phyloP scores from a whole-genome alignment of 2,888 invertebrate species.

The Cordilura impudica region DNA sequence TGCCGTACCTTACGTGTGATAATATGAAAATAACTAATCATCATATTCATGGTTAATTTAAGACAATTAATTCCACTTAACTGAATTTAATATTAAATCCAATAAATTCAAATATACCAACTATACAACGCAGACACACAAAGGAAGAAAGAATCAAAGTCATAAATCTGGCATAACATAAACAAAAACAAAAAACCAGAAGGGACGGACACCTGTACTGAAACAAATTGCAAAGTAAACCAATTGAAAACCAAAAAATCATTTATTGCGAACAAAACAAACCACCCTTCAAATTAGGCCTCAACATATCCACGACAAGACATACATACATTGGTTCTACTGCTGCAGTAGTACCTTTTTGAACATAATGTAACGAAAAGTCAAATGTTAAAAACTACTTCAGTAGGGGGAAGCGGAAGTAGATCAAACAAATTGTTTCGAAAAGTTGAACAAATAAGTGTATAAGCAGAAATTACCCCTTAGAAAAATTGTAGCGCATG shows the following conservation, averaged over 20 bases:
- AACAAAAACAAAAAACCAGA: slow-evolving; percentile 21
- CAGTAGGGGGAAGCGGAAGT: neutral
- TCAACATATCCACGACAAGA: neutral
- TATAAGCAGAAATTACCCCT: slow-evolving; percentile 29
- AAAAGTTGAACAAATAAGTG: slow-evolving; percentile 29
- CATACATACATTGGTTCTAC: neutral
- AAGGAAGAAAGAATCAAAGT: slow-evolving; percentile 49
- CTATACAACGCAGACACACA: slow-evolving; percentile 12
- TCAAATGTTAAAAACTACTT: slow-evolving; percentile 1
- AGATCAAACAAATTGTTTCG: slow-evolving; percentile 43
- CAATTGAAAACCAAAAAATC: slow-evolving; percentile 61
- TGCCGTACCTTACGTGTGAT: too few relatives aligned
- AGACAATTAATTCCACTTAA: slow-evolving; percentile 53
- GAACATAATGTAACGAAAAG: neutral
- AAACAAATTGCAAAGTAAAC: slow-evolving; percentile 57
- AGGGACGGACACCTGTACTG: slow-evolving; percentile 59
- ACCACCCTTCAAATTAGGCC: slow-evolving; percentile 74
- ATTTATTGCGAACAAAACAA: slow-evolving; percentile 70
- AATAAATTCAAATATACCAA: slow-evolving; percentile 36
- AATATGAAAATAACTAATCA: slow-evolving; percentile 37
- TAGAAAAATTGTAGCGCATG: neutral
- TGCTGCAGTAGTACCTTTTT: neutral
- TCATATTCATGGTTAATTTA: slow-evolving; percentile 59
- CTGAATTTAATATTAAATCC: slow-evolving; percentile 48
- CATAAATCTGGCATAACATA: slow-evolving; percentile 52